Conservation (phyloP, 2,797 vertebrate genomes). For the Acanthornis magna region DNA sequence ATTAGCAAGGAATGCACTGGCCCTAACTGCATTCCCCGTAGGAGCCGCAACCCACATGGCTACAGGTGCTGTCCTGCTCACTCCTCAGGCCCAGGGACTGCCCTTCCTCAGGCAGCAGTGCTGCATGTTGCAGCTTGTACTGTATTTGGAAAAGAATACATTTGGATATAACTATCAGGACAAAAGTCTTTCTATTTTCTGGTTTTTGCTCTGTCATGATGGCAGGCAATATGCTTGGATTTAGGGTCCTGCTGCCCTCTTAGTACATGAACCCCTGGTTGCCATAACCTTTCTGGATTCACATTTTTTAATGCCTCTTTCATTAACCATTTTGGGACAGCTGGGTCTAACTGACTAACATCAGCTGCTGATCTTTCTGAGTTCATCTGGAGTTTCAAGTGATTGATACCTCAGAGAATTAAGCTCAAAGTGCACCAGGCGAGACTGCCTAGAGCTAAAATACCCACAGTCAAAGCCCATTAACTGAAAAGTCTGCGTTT, state of each 20-base stretch:
- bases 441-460: neutral
- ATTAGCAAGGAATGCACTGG: neutral
- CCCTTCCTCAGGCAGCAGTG: neutral
- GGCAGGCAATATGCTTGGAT: neutral
- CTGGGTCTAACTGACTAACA: neutral
- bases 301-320: neutral
- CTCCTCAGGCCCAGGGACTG: neutral
- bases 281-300: neutral
- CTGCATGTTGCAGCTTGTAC: neutral
- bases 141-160: fast-evolving
- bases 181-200: neutral
- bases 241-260: neutral
- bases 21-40: neutral
- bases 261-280: neutral
- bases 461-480: neutral
- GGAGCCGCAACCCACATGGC: neutral
- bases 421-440: neutral
- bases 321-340: neutral
- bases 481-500: neutral
- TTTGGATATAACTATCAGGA: neutral
- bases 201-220: neutral
- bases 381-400: neutral
- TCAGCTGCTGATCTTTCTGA: neutral
- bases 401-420: constrained; percentile 23
- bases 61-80: constrained; percentile 14